Base-by-base conservation (phyloP, 2,797 vertebrate species). In the Acomys russatus region DNA sequence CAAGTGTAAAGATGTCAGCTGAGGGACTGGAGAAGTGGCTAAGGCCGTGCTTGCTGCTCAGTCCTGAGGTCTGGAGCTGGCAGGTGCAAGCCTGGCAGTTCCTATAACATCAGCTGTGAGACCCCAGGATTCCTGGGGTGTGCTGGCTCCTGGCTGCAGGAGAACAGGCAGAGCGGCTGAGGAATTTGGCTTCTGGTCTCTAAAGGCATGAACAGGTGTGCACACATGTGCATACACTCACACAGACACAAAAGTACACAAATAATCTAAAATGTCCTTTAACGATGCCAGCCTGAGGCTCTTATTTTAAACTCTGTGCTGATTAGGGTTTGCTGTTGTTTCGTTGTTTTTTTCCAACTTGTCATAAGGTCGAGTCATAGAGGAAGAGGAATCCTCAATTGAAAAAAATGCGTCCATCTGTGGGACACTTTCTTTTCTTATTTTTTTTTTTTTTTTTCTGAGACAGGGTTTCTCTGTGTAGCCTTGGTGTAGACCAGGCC, bases 51-150 rank as follows among this genome's bases (percentile, higher is more conserved):
- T 56, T 73, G 54, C 51, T 73, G 85, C n/a, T 73, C 68, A 38
- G 0, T 59, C 23, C 0, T 56, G n/a, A 73, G 68, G n/a, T 3
- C n/a, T 0, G 8, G 66, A 7, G 51, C 38, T 59, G 10, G 23
- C 66, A 38, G 68, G 10, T 9, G 9, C 22, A 38, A 71, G 68
- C 51, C 33, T 71, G n/a, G 66, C 49, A 9, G 25, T 2, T 87
- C 23, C 44, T 7, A 8, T 49, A 51, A 20, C 82, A 54, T 68
- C 30, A 66, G 25, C 83, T 68, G 10, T 11, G 54, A 59, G 51
- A 59, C 85, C 17, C 35, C 51, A 28, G 33, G 22, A 28, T 59
- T 68, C 54, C n/a, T 30, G 68, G 25, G 51, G 51, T 9, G 38
- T 4, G 4, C 51, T 28, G 59, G 66, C 84, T 71, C 68, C 23